phyloP scores from a whole-genome alignment of 2,888 invertebrate genomes.

The Lasius platythorax region DNA sequence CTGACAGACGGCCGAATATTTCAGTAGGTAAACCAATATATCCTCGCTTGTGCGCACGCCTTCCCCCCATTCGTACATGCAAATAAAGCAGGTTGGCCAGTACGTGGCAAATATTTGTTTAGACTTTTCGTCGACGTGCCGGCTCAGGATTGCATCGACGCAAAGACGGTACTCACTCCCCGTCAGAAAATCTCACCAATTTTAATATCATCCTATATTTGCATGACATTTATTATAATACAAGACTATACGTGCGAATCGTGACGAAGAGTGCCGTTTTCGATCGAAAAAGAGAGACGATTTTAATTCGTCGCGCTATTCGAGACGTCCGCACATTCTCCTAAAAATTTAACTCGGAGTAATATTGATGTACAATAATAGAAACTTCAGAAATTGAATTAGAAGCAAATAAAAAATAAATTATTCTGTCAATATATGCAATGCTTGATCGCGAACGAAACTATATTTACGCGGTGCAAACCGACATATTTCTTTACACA shows the following conservation, averaged over 20 bases:
- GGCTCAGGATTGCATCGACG: slow-evolving; percentile 46
- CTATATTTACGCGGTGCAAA: background rate
- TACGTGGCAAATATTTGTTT: slow-evolving; percentile 77
- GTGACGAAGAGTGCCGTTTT: background rate
- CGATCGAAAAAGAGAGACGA: background rate
- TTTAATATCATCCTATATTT: slow-evolving; percentile 71
- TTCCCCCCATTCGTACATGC: slow-evolving; percentile 59
- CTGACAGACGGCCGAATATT: slow-evolving; percentile 76
- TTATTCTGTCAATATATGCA: background rate
- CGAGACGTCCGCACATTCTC: background rate
- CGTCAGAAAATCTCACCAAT: slow-evolving; percentile 62
- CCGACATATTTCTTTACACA: background rate
- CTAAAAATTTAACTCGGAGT: background rate
- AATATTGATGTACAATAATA: background rate
- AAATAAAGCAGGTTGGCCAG: slow-evolving; percentile 74
- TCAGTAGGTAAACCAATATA: slow-evolving; percentile 76
- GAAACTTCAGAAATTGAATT: background rate
- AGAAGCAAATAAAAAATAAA: background rate
- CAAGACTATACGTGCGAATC: background rate
- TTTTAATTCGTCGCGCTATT: background rate
- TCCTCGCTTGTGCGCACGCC: slow-evolving; percentile 51
- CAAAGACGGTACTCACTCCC: slow-evolving; percentile 22
- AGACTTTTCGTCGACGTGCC: slow-evolving; percentile 66
- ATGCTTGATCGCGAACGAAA: background rate
- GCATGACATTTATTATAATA: slow-evolving; percentile 64